phyloP scores from a whole-genome alignment of 2,797 vertebrate genomes.

The Chaetodon trifasciatus region DNA sequence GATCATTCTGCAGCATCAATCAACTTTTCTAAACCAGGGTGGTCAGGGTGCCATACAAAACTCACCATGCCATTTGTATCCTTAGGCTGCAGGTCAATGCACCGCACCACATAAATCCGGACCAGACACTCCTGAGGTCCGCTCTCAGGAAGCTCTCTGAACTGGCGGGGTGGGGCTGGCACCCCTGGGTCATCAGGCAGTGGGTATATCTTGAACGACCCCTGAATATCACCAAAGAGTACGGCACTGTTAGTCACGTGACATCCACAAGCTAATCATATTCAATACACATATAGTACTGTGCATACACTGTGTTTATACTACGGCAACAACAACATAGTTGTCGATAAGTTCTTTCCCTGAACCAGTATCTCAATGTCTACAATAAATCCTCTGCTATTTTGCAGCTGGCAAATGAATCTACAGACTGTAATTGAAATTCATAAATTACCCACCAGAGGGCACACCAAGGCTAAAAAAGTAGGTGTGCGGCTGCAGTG shows the following conservation, averaged over 20 bases:
- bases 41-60: conserved; percentile 7
- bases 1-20: too few species aligned
- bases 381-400: neutral
- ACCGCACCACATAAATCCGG: conserved; percentile 92
- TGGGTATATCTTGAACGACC: conserved; percentile 94
- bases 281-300: neutral
- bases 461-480: conserved; percentile 55
- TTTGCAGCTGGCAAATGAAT: neutral
- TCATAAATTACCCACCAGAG: conserved; percentile 70
- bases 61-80: conserved; percentile 96
- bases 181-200: conserved; percentile 91
- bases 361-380: neutral
- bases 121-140: conserved; percentile 94
- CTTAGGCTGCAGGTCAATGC: conserved; percentile 94
- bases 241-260: neutral
- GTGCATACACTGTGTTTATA: neutral
- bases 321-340: neutral
- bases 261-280: neutral
- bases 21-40: neutral
- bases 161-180: conserved; percentile 91
- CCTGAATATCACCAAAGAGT: conserved; percentile 79
- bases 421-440: neutral
- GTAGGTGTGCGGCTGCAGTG: neutral
- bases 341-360: neutral
- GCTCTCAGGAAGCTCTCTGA: conserved; percentile 94